A percentile compares a stretch with the other conserved stretches of the same genome.
Conservation (phyloP, 1,140 invertebrate genomes). For the Leptopilina boulardi region DNA sequence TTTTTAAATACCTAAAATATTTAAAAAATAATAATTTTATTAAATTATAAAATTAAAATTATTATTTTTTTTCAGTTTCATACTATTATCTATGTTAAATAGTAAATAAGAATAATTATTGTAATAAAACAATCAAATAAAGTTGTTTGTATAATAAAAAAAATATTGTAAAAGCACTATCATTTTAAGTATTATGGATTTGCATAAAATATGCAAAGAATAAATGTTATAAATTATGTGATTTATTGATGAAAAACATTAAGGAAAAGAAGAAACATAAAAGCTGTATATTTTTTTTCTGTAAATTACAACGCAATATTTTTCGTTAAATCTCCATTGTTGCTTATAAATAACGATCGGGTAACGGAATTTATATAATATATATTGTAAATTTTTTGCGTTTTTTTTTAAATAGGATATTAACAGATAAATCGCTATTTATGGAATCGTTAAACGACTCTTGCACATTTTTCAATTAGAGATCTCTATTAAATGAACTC, state of each 20-base stretch:
- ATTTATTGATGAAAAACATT: conserved; percentile 2
- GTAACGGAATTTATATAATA: neutral
- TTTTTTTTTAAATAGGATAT: neutral
- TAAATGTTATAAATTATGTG: conserved; percentile 15
- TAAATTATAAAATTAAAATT: too few species aligned
- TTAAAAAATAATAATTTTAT: too few species aligned
- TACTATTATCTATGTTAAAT: too few species aligned
- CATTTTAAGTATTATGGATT: neutral
- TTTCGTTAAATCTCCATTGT: conserved; percentile 23
- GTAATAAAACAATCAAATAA: neutral
- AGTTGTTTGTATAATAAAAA: neutral
- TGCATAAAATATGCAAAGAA: conserved; percentile 9
- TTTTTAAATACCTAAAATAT: too few species aligned
- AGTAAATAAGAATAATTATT: too few species aligned
- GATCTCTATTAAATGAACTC: conserved; percentile 28
- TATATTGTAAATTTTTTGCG: neutral
- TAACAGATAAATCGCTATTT: conserved; percentile 29
- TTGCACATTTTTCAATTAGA: conserved; percentile 31
- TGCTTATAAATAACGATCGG: conserved; percentile 3
- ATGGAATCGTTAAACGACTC: conserved; percentile 27
- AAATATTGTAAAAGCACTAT: neutral
- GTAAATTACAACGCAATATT: conserved; percentile 23
- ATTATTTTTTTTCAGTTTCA: too few species aligned
- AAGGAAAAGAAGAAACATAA: conserved; percentile 17
- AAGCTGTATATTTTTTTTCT: conserved; percentile 26